Percentiles rank a stretch among this genome's conserved stretches.
Evolutionary conservation across 92 coral and sea anemone genomes (phyloP).

Genomic region (Diadumene lineata): DNA sequence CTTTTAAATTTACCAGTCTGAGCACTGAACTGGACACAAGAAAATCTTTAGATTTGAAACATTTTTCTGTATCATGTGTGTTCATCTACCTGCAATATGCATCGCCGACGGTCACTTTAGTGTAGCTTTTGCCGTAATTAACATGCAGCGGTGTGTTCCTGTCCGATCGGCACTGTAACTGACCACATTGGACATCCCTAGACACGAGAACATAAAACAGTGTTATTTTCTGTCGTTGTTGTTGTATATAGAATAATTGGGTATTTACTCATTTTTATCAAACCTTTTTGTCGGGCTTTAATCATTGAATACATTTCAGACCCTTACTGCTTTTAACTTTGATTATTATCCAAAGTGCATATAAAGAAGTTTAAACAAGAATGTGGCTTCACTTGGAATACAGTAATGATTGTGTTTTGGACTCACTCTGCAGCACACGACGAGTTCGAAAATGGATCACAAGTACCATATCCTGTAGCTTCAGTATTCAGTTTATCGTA

Average conservation of each 20-base stretch:
- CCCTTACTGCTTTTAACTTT: too few relatives aligned
- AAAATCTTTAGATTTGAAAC: neutral
- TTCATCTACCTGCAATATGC: slow-evolving; percentile 71
- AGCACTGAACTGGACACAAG: neutral
- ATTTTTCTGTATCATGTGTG: slow-evolving; percentile 7
- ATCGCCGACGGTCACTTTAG: slow-evolving; percentile 38
- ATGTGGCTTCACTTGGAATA: too few relatives aligned
- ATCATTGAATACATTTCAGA: too few relatives aligned
- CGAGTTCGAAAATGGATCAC: slow-evolving; percentile 42
- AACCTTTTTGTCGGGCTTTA: too few relatives aligned
- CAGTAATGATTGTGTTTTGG: neutral
- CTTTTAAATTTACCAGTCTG: too few relatives aligned
- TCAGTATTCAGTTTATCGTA: slow-evolving; percentile 73
- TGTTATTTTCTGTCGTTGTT: too few relatives aligned
- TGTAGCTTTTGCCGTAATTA: slow-evolving; percentile 61
- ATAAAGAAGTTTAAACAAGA: too few relatives aligned
- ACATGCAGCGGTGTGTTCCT: slow-evolving; percentile 40
- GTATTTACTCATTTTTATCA: too few relatives aligned
- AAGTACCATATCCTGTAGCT: slow-evolving; percentile 70
- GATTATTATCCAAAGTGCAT: too few relatives aligned
- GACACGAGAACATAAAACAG: too few relatives aligned
- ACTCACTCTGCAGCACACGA: slow-evolving; percentile 59
- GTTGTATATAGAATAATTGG: too few relatives aligned
- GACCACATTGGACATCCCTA: slow-evolving; percentile 78
- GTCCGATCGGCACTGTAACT: slow-evolving; percentile 66